Percentiles rank a stretch among this genome's conserved stretches.
phyloP scores from a whole-genome alignment of 2,888 invertebrate genomes.

The Alcis repandata region DNA sequence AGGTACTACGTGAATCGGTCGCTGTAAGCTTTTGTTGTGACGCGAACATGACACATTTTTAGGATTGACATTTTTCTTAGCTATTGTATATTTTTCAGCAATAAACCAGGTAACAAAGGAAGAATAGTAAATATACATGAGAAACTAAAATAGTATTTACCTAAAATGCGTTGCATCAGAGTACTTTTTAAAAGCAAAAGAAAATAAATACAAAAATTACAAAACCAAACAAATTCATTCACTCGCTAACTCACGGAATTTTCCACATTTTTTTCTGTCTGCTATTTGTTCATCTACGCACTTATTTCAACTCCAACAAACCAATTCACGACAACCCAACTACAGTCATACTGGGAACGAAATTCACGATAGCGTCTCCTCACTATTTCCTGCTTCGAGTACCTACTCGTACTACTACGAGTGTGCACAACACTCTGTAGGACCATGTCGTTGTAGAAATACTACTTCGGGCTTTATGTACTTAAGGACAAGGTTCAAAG shows the following conservation, averaged over 20 bases:
- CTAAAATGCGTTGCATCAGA: no score
- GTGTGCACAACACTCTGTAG: conserved; percentile 37
- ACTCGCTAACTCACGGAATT: not conserved
- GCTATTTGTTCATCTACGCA: not conserved
- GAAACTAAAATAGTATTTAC: no score
- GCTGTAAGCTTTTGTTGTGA: conserved; percentile 46
- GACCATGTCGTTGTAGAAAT: conserved; percentile 16
- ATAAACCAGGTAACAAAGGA: no score
- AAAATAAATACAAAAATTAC: no score
- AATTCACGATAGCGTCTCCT: conserved; percentile 69
- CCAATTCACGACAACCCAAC: conserved; percentile 42
- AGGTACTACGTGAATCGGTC: conserved; percentile 70
- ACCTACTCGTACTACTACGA: no score
- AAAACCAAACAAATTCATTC: no score
- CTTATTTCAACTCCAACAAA: not conserved
- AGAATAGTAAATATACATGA: no score
- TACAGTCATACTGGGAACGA: conserved; percentile 58
- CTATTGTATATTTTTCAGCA: no score
- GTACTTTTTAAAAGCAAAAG: no score
- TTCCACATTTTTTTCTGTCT: not conserved
- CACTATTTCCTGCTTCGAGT: conserved; percentile 66
- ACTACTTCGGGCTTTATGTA: conserved; percentile 1
- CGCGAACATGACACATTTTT: not conserved
- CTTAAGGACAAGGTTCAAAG: not conserved
- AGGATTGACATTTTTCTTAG: not conserved